Conservation (phyloP, 2,797 vertebrate species). For the Rhinatrema bivittatum region DNA sequence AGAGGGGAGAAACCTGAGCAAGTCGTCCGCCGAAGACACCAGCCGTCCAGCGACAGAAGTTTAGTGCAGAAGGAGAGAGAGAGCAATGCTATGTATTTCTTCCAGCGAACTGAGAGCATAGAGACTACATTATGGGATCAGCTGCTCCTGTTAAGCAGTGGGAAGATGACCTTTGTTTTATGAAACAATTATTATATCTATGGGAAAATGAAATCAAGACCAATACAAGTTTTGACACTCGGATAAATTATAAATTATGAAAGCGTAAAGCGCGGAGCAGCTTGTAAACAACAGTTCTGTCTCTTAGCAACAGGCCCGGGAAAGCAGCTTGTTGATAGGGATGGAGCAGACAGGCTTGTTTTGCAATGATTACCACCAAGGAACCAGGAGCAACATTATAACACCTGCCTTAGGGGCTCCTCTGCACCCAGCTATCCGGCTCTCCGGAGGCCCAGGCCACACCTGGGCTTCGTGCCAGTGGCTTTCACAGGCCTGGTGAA, state of each 20-base stretch:
- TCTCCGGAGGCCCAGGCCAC: conserved; percentile 61
- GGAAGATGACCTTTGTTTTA: conserved; percentile 44
- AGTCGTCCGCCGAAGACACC: too few species aligned
- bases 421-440: conserved; percentile 54
- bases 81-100: too few species aligned
- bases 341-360: conserved; percentile 65
- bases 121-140: too few species aligned
- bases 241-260: conserved; percentile 70
- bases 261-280: conserved; percentile 58
- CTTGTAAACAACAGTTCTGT: conserved; percentile 72
- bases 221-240: conserved; percentile 50
- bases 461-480: conserved; percentile 61
- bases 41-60: too few species aligned
- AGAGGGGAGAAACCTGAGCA: too few species aligned
- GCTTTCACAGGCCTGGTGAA: conserved; percentile 50
- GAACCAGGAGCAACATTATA: conserved; percentile 66
- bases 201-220: conserved; percentile 43
- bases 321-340: conserved; percentile 59
- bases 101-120: conserved; percentile 19
- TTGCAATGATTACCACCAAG: conserved; percentile 61
- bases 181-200: conserved; percentile 40
- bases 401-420: conserved; percentile 68
- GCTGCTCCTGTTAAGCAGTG: conserved; percentile 5
- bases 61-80: too few species aligned
- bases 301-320: conserved; percentile 65